Conservation (phyloP, 1,140 invertebrate species). For the Brachionus angularis region DNA sequence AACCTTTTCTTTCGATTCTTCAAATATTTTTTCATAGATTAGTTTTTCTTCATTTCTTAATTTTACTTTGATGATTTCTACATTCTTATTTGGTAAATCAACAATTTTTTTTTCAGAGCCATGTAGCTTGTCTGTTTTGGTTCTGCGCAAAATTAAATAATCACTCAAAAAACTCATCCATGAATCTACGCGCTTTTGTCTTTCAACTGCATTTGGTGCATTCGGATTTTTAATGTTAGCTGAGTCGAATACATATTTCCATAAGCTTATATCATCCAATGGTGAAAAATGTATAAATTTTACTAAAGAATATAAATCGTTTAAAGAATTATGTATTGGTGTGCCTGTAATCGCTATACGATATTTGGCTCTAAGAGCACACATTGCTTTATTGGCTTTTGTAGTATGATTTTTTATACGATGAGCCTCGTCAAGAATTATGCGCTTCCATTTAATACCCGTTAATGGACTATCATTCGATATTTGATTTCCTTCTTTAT, state of each 20-base stretch:
- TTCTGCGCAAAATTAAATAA: slow-evolving; percentile 73
- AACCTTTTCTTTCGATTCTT: slow-evolving; percentile 53
- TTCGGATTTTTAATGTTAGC: background rate
- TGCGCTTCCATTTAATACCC: slow-evolving; percentile 72
- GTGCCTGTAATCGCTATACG: slow-evolving; percentile 88
- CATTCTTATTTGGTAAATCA: slow-evolving; percentile 65
- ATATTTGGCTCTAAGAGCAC: slow-evolving; percentile 62
- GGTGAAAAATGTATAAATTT: slow-evolving; percentile 79
- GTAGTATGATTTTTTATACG: slow-evolving; percentile 80
- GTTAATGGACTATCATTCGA: slow-evolving; percentile 64
- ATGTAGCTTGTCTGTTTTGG: slow-evolving; percentile 68
- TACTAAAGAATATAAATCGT: slow-evolving; percentile 79
- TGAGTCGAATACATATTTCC: slow-evolving; percentile 58
- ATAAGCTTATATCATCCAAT: slow-evolving; percentile 72
- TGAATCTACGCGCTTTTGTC: slow-evolving; percentile 61
- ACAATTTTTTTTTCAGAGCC: slow-evolving; percentile 60
- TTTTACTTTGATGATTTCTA: slow-evolving; percentile 57
- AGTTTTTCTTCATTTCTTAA: slow-evolving; percentile 69
- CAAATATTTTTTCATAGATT: slow-evolving; percentile 64
- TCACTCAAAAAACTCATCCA: slow-evolving; percentile 74
- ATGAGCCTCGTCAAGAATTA: slow-evolving; percentile 90
- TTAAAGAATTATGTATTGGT: slow-evolving; percentile 85
- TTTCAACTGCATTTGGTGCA: slow-evolving; percentile 2
- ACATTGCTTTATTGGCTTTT: slow-evolving; percentile 68
- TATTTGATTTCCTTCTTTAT: slow-evolving; percentile 67